These are phyloP conservation scores for Xestia rhomboidea DNA, from an alignment of 2,888 invertebrate genomes.

Conservation along the genomic window DNA sequence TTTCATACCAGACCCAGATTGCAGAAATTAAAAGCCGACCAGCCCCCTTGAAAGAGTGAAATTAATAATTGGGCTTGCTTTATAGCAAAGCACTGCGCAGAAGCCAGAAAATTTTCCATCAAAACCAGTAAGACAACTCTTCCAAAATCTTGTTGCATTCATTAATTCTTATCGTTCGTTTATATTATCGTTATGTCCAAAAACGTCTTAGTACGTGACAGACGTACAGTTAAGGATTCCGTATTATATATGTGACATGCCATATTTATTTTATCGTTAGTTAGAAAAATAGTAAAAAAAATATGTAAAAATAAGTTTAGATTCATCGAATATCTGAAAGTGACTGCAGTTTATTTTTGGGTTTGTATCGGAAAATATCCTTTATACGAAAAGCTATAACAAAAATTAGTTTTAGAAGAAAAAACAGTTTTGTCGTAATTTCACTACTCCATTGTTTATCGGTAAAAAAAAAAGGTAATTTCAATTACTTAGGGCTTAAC, in stretches of 20 bases:
- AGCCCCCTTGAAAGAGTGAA: not conserved
- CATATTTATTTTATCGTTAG: not conserved
- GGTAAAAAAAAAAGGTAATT: not conserved
- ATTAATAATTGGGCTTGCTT: not conserved
- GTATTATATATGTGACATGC: not conserved
- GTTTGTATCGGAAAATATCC: not conserved
- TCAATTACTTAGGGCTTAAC: too few species aligned
- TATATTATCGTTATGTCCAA: not conserved
- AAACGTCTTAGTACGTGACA: not conserved
- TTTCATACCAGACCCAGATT: not conserved
- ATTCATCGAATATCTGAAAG: not conserved
- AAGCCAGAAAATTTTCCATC: constrained; percentile 9
- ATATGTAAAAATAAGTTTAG: not conserved
- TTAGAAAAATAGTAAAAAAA: not conserved
- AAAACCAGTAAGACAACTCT: constrained; percentile 7
- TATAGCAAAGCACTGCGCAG: not conserved
- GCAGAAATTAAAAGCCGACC: not conserved
- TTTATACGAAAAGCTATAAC: not conserved
- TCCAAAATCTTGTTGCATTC: not conserved
- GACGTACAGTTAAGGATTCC: not conserved
- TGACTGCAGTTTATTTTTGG: not conserved
- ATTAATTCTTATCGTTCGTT: constrained; percentile 1
- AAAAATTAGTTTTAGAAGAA: not conserved
- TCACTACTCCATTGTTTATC: not conserved
- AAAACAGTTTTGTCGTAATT: not conserved